Percentiles rank a stretch among this genome's conserved stretches.
phyloP scores from a whole-genome alignment of 2,888 invertebrate genomes.

The Chaetogeoica ovagalla region DNA sequence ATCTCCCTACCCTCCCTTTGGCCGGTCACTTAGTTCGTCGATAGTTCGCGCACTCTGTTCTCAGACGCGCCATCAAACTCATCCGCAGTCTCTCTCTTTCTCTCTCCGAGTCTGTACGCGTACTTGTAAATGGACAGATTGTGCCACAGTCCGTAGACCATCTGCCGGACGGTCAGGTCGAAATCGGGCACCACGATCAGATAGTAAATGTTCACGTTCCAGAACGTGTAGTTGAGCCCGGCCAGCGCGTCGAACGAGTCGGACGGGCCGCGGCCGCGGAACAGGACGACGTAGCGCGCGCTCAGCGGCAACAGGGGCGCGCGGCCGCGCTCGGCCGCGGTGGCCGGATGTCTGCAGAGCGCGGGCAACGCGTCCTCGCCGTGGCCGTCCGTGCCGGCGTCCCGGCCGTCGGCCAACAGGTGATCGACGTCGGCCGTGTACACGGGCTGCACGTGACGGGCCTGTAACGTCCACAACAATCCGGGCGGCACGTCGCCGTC shows the following conservation, averaged over 20 bases:
- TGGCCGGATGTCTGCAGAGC: background rate
- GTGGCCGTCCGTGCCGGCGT: background rate
- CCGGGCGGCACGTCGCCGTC: background rate
- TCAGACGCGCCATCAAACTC: too few relatives aligned
- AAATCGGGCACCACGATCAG: slow-evolving; percentile 8
- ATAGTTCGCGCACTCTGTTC: too few relatives aligned
- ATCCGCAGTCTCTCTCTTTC: too few relatives aligned
- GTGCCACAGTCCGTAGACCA: slow-evolving; percentile 11
- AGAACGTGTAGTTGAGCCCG: slow-evolving; percentile 4
- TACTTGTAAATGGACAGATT: slow-evolving; percentile 33
- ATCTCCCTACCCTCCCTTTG: too few relatives aligned
- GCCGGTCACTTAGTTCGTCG: too few relatives aligned
- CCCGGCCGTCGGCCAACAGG: slow-evolving; percentile 9
- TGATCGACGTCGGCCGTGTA: slow-evolving; percentile 7
- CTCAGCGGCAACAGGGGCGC: background rate
- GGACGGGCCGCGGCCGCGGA: background rate
- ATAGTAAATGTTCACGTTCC: slow-evolving; percentile 20
- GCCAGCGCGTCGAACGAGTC: background rate
- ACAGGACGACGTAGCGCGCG: slow-evolving; percentile 25
- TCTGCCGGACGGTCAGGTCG: background rate
- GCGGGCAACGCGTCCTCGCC: background rate
- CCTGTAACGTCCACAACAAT: background rate
- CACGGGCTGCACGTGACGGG: slow-evolving; percentile 12
- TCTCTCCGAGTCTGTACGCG: too few relatives aligned
- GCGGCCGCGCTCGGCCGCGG: background rate